Evolutionary conservation across 2,797 vertebrate species (phyloP), one percentile per base, ranked within the genome.

Genomic region (Agapornis canus): DNA sequence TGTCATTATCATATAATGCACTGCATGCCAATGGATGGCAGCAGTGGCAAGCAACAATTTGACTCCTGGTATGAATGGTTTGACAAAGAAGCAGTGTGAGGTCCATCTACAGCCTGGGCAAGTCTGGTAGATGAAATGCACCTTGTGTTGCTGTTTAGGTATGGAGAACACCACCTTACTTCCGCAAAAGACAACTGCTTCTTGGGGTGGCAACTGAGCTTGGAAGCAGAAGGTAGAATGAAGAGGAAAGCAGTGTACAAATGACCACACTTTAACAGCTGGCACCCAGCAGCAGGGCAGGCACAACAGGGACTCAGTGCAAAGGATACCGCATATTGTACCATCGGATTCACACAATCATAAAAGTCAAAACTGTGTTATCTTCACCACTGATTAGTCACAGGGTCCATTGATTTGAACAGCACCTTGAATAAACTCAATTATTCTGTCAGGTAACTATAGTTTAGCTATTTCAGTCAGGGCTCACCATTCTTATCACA

Each of bases 281-380:
- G 82, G 75, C 59, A 82, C 4, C 3, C 6, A 45, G 84, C 29
- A 91, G 61, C 76, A 57, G 35, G 57, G 42, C 45, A 82, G 54
- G 57, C 48, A 37, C 0, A 13, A 56, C 1, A 35, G 16, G 32
- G 37, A 73, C 40, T 25, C 1, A 0, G 18, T 22, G 43, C 75
- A 78, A 75, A 86, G 29, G 23, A 60, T 10, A n/a, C 6, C 9
- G 21, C 39, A 39, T 59, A 39, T 32, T 51, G 16, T 10, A 13
- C 48, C 39, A 37, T 42, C 83, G 49, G 48, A 52, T 59, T 71
- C 69, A 83, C 45, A 68, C 16, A 79, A 70, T 14, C 43, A 71
- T 2, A 13, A 1, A 70, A 75, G 35, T 57, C 49, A 79, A 26
- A 83, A 69, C 69, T 54, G 31, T 6, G 12, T 75, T 82, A 61